Evolutionary conservation across 2,797 vertebrate genomes (phyloP), one percentile per base, ranked within the genome.

Genomic region (Xenopus petersii): DNA sequence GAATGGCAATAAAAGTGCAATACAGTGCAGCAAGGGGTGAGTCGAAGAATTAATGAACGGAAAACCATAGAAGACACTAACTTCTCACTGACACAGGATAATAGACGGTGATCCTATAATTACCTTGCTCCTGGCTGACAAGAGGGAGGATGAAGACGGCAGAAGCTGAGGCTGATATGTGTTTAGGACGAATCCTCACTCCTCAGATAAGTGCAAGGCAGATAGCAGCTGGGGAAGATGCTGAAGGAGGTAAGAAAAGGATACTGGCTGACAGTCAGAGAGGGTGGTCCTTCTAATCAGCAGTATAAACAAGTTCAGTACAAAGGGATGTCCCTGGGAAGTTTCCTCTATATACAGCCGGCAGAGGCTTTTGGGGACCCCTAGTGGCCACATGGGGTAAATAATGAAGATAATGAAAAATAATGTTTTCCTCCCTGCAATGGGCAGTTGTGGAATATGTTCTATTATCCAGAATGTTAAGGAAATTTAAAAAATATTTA

Each of bases 281-380:
- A 78, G 70, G 75, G 70, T 69, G 75, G 70, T 72, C 60, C 66
- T 73, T 70, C 49, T 73, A 30, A 78, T 73, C 65, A 69, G 65
- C 60, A 24, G 47, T 69, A 75, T 55, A 68, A 55, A 62, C 75
- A 78, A 69, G 46, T 71, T 71, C 75, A 33, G 60, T 63, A 69
- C 59, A 64, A 64, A 78, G 75, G 66, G 70, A 73, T 69, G 71
- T 73, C 75, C 75, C 70, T 68, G 16, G 59, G 60, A 78, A 56
- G 30, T 73, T 73, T 59, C 51, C 56, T 60, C 15, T 51, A 51
- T 12, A 51, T 15, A 42, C 33, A 16, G 59, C 21, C 68, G 48
- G 21, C 5, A 67, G 49, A n/a, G 24, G 59, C 13, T 17, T 59
- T 26, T 49, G 60, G 42, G 62, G 65, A 65, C 75, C 65, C 46